phyloP scores from a whole-genome alignment of 2,113 vertebrate genomes.

The Poeciliopsis retropinna region DNA sequence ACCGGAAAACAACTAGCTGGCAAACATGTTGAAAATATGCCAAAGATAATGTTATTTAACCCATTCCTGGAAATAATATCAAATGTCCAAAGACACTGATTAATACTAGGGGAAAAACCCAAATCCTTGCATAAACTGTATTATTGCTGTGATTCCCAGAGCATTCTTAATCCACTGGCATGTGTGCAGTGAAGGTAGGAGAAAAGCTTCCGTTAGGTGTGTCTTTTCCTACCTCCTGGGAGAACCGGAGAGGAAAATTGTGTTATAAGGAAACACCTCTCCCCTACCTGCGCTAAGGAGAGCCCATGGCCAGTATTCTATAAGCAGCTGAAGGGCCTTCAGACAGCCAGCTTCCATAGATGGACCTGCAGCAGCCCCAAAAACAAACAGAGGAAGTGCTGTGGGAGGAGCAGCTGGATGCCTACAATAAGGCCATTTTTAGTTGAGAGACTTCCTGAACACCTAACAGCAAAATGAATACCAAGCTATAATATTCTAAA shows the following conservation, averaged over 20 bases:
- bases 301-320: slow-evolving; percentile 17
- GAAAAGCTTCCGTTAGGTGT: no score
- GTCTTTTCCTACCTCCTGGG: slow-evolving; percentile 59
- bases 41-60: no score
- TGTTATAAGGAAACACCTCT: slow-evolving; percentile 21
- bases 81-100: no score
- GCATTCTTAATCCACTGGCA: no score
- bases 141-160: no score
- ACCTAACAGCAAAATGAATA: not conserved
- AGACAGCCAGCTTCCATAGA: slow-evolving; percentile 24
- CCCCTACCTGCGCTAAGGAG: slow-evolving; percentile 1
- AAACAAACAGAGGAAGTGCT: slow-evolving; percentile 49
- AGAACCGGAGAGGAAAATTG: slow-evolving; percentile 35
- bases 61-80: no score
- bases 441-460: slow-evolving; percentile 36
- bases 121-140: no score
- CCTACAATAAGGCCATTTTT: slow-evolving; percentile 25
- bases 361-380: slow-evolving; percentile 16
- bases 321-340: slow-evolving; percentile 22
- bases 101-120: no score
- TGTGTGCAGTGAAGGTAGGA: no score
- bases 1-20: not conserved
- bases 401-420: slow-evolving; percentile 15
- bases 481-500: slow-evolving; percentile 7
- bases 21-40: not conserved